These are phyloP conservation scores for Dolichoris vasculosae DNA, from an alignment of 1,140 invertebrate genomes.

Conservation along the genomic window DNA sequence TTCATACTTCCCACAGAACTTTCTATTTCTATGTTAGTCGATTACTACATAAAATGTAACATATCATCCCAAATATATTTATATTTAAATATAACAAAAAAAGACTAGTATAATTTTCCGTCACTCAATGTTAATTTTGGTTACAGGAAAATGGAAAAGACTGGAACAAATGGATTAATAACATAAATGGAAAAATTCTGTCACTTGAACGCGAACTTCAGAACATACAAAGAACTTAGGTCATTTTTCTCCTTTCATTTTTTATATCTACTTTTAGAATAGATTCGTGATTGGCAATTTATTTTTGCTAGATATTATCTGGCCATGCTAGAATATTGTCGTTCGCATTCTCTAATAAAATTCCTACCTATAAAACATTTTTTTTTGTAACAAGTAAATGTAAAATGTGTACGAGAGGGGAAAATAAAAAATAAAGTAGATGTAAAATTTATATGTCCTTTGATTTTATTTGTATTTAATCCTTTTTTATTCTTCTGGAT, in stretches of 20 bases:
- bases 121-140: slow-evolving; percentile 60
- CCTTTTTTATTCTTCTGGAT: neutral
- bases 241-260: slow-evolving; percentile 24
- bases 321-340: slow-evolving; percentile 56
- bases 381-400: slow-evolving; percentile 63
- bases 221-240: slow-evolving; percentile 55
- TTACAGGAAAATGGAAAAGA: slow-evolving; percentile 40
- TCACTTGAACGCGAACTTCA: slow-evolving; percentile 59
- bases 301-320: slow-evolving; percentile 71
- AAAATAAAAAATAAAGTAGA: slow-evolving; percentile 16
- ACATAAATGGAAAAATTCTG: slow-evolving; percentile 43
- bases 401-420: slow-evolving; percentile 56
- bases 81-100: slow-evolving; percentile 1
- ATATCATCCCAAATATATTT: neutral
- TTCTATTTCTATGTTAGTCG: slow-evolving; percentile 3
- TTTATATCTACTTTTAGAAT: slow-evolving; percentile 17
- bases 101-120: slow-evolving; percentile 62
- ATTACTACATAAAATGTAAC: neutral
- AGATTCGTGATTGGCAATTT: slow-evolving; percentile 61
- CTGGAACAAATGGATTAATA: slow-evolving; percentile 31
- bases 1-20: neutral
- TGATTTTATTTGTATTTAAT: neutral
- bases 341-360: slow-evolving; percentile 55
- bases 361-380: slow-evolving; percentile 56
- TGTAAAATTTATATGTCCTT: slow-evolving; percentile 22